Evolutionary conservation across 53 echinoderm and acorn worm species (phyloP), one percentile per base, ranked within the genome.

Genomic region (Stichopus horrens): DNA sequence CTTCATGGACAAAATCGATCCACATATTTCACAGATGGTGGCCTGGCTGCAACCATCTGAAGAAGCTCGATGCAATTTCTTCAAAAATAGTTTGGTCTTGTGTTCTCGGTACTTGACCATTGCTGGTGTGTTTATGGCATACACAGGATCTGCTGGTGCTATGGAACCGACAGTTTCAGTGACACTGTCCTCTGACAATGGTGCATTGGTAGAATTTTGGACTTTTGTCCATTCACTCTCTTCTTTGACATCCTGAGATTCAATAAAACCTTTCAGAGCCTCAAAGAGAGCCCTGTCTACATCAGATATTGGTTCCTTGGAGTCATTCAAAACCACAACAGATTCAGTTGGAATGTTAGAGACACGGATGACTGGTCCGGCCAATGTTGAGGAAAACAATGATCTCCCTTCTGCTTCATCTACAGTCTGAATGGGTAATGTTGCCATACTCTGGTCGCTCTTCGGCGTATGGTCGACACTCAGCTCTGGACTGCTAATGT

Each of bases 231-330:
- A 71, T 76, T 53, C 54, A 13, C 52, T 7, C 9, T 37, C 52
- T 54, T 51, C 52, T 9, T 51, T 51, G 52, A 52, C 52, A 5
- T 51, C 54, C 67, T 85, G 85, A 0, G 85, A 53, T 21, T 67
- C 67, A 13, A 85, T 63, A 52, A 85, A 53, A 23, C 85, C 85
- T 67, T 85, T 85, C 85, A 85, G 60, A 67, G 67, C 85, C 59
- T 85, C 85, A 85, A 63, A 67, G 68, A 85, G 85, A 65, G 67
- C 85, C 20, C 66, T 68, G 52, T 85, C 85, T 21, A 85, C 85
- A 20, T 85, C 85, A 10, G 85, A 85, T 20, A 67, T 53, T 18
- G 37, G 19, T 52, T 65, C 85, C 37, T 85, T 63, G 23, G 52
- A 21, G 5, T 85, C 85, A 58, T 6, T 11, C 10, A 85, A 8